Percentiles rank a stretch among this genome's conserved stretches.
Conservation (phyloP, 2,888 invertebrate genomes). For the Drosophila emarginata region DNA sequence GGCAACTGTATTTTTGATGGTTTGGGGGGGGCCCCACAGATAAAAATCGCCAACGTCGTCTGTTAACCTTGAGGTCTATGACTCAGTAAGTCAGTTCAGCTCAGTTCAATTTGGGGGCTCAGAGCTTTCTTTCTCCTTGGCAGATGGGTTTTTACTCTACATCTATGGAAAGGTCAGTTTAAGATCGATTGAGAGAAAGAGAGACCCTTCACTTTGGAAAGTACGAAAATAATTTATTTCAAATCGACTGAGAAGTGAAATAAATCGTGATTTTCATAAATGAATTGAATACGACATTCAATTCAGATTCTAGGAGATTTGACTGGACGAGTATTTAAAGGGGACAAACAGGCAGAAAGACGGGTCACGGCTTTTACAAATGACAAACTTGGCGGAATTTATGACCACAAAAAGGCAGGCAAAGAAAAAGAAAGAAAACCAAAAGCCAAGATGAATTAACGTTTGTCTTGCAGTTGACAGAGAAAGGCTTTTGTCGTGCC, state of each 20-base stretch:
- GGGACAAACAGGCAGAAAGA: constrained; percentile 4
- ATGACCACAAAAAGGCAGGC: constrained; percentile 65
- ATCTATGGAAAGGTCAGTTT: constrained; percentile 64
- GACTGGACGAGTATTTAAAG: not conserved
- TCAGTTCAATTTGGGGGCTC: constrained; percentile 44
- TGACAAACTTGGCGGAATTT: constrained; percentile 76
- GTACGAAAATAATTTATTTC: constrained; percentile 65
- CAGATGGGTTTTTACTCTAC: constrained; percentile 61
- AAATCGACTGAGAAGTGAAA: constrained; percentile 54
- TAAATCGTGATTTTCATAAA: constrained; percentile 78
- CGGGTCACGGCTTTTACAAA: constrained; percentile 67
- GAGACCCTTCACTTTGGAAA: constrained; percentile 73
- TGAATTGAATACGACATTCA: constrained; percentile 74
- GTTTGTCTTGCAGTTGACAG: constrained; percentile 32
- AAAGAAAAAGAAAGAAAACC: constrained; percentile 13
- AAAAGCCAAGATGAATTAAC: constrained; percentile 35
- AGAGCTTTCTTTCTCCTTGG: constrained; percentile 52
- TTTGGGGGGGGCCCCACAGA: constrained; percentile 35
- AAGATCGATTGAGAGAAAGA: not conserved
- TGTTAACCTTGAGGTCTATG: constrained; percentile 76
- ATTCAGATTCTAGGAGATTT: not conserved
- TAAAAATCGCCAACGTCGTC: constrained; percentile 62
- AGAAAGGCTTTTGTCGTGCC: constrained; percentile 57
- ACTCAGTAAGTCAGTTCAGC: constrained; percentile 54
- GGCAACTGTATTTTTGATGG: constrained; percentile 24